phyloP scores from a whole-genome alignment of 1,140 invertebrate species.

The Acromyrmex heyeri region DNA sequence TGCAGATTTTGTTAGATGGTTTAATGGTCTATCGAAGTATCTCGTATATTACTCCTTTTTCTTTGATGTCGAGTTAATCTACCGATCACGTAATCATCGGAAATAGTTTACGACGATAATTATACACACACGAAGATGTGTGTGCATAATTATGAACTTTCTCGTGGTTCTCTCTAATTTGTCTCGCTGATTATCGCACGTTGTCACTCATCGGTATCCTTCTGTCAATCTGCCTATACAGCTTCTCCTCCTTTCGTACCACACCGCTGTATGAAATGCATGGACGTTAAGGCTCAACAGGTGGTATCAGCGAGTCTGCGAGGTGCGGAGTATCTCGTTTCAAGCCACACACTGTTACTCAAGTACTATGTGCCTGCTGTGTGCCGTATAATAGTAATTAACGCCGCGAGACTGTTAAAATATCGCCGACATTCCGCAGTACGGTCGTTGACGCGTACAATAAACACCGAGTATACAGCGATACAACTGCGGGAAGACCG shows the following conservation, averaged over 20 bases:
- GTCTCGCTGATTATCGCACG: slow-evolving; percentile 4
- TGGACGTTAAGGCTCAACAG: slow-evolving; percentile 72
- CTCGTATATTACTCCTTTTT: neutral
- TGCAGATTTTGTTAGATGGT: neutral
- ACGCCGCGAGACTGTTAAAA: slow-evolving; percentile 72
- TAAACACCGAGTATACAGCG: slow-evolving; percentile 54
- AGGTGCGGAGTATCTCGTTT: slow-evolving; percentile 77
- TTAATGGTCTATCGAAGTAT: neutral
- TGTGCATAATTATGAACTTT: neutral
- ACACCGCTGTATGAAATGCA: slow-evolving; percentile 65
- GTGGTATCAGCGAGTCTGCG: slow-evolving; percentile 70
- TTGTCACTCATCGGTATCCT: slow-evolving; percentile 11
- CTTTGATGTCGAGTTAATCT: neutral
- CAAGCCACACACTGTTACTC: slow-evolving; percentile 76
- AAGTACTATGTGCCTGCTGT: slow-evolving; percentile 67
- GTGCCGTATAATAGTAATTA: slow-evolving; percentile 76
- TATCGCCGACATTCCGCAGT: slow-evolving; percentile 66
- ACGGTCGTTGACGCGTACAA: slow-evolving; percentile 68
- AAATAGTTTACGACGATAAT: neutral
- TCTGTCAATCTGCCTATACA: neutral
- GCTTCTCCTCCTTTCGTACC: neutral
- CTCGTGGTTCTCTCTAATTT: slow-evolving; percentile 10
- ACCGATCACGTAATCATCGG: neutral
- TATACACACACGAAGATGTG: neutral
- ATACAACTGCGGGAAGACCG: slow-evolving; percentile 44